Percentiles rank a stretch among this genome's conserved stretches.
These are phyloP conservation scores for Meliscaeva auricollis DNA, from an alignment of 2,888 invertebrate genomes.

Conservation along the genomic window DNA sequence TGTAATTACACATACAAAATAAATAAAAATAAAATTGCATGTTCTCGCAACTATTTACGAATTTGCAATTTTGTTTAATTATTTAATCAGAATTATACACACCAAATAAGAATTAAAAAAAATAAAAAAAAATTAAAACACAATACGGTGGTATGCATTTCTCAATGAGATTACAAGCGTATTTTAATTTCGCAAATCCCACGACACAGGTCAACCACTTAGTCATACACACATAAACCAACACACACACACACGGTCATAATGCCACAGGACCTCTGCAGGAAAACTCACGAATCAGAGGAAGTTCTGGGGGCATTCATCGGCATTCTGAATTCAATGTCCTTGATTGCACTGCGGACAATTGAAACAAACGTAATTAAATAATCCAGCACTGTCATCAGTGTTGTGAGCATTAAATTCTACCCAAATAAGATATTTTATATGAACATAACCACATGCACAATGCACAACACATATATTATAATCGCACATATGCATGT, in stretches of 20 bases:
- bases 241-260: background rate
- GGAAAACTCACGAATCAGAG: slow-evolving; percentile 18
- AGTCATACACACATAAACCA: background rate
- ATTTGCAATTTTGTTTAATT: slow-evolving; percentile 64
- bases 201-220: slow-evolving; percentile 57
- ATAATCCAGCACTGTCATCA: slow-evolving; percentile 71
- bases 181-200: slow-evolving; percentile 62
- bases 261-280: slow-evolving; percentile 13
- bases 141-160: slow-evolving; percentile 24
- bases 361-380: slow-evolving; percentile 75
- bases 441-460: background rate
- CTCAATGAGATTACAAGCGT: slow-evolving; percentile 62
- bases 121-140: slow-evolving; percentile 11
- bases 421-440: slow-evolving; percentile 5
- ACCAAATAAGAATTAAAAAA: slow-evolving; percentile 1
- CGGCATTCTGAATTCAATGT: slow-evolving; percentile 57
- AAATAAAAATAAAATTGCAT: slow-evolving; percentile 39
- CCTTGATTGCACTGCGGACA: slow-evolving; percentile 66
- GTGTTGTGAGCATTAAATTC: slow-evolving; percentile 64
- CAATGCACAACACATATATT: background rate
- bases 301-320: slow-evolving; percentile 7
- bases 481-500: slow-evolving; percentile 18
- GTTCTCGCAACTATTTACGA: slow-evolving; percentile 41
- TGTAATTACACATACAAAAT: slow-evolving; percentile 50
- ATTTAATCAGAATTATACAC: slow-evolving; percentile 62